Conservation (phyloP, 2,888 invertebrate genomes). For the Eristalis intricaria region DNA sequence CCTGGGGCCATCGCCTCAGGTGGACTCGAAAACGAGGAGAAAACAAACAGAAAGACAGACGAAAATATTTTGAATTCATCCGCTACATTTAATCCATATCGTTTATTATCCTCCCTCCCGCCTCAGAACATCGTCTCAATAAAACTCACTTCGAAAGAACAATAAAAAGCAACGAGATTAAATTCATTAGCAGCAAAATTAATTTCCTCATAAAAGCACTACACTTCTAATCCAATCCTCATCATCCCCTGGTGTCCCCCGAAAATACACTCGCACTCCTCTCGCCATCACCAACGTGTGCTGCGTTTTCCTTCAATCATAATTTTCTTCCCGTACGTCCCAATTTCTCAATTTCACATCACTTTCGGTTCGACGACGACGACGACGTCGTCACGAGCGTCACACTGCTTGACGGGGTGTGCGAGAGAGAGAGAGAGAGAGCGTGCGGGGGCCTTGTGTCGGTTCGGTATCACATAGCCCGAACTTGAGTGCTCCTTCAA, state of each 20-base stretch:
- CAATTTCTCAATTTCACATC: conserved; percentile 48
- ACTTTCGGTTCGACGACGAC: conserved; percentile 16
- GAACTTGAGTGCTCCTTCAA: conserved; percentile 60
- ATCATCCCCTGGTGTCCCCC: not conserved
- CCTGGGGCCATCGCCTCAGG: not conserved
- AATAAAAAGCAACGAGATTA: conserved; percentile 58
- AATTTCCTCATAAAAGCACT: conserved; percentile 51
- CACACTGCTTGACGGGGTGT: not conserved
- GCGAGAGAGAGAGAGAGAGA: not conserved
- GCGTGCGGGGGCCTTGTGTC: conserved; percentile 7
- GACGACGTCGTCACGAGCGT: not conserved
- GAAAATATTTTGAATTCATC: conserved; percentile 26
- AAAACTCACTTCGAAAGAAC: conserved; percentile 35
- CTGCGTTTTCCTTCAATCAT: conserved; percentile 39
- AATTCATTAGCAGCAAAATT: conserved; percentile 66
- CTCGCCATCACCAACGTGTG: not conserved
- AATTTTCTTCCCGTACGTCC: conserved; percentile 40
- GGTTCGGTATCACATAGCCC: conserved; percentile 29
- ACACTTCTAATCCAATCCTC: not conserved
- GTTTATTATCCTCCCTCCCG: conserved; percentile 31
- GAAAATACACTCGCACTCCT: not conserved
- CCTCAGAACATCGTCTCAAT: conserved; percentile 26
- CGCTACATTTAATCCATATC: conserved; percentile 20
- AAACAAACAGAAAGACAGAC: not conserved
- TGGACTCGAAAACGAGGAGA: not conserved